Evolutionary conservation across 2,888 invertebrate genomes (phyloP), one percentile per base, ranked within the genome.

Genomic region (Omphaloscelis lunosa): DNA sequence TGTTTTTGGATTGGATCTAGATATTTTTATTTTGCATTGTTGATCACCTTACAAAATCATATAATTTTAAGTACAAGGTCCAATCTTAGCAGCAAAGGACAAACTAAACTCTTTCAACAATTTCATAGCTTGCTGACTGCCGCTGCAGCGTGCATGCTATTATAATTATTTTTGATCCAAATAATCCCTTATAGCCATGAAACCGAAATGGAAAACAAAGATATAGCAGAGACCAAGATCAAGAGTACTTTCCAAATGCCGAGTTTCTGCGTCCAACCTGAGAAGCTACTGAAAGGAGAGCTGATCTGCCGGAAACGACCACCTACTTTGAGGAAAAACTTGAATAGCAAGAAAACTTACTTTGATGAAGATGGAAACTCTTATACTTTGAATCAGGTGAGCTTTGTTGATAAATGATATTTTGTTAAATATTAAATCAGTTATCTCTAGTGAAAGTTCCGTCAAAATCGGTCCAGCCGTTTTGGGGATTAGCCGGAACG

Each of bases 281-380:
- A 93, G 0, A 91, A 94, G 9, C 90, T 95, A 81, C 94, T 95
- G 0, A 95, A 94, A 86, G 98, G 98, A 0, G 97, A 97, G 84
- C 97, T 98, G 15, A 97, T 97, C 61, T 98, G 97, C 90, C 97
- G 97, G 77, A 98, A 98, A 92, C 97, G 97, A 45, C 95, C 97
- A 5, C 34, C 34, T 34, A 34, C 34, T 34, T 34, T 34, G 34
- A 95, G 94, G 86, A 93, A 93, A 71, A 92, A 91, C 61, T 89
- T 88, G 2, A 84, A 73, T 12, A 97, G 95, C 12, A 97, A 95
- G 88, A 98, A 98, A 90, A 97, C 97, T 20, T 97, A 97, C 86
- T 98, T 97, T 87, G 98, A 98, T 90, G 97, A 98, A 67, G 97
- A 98, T 85, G 98, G 98, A 0, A 97, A 97, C 84, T 94, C 97